Evolutionary conservation across 2,888 invertebrate genomes (phyloP).

Genomic region (Tetheella fluctuosa): DNA sequence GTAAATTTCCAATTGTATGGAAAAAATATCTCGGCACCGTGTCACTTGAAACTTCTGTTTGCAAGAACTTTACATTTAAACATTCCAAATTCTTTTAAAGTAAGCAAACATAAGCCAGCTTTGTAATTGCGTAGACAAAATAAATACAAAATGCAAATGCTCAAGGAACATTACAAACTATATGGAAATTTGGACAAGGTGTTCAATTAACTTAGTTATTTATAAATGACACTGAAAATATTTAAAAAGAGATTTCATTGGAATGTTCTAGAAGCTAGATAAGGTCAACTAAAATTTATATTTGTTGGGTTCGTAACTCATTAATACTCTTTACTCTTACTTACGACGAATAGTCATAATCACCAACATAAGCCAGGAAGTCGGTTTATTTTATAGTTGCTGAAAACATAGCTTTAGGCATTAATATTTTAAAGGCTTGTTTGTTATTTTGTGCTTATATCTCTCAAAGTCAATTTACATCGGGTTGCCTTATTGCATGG

Average conservation of each 20-base stretch:
- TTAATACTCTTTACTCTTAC: too few relatives aligned
- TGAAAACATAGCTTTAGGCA: not conserved
- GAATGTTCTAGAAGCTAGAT: not conserved
- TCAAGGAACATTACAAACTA: not conserved
- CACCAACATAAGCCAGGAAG: not conserved
- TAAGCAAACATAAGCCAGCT: constrained; percentile 3
- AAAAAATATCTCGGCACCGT: constrained; percentile 37
- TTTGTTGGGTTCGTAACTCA: not conserved
- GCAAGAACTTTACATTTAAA: not conserved
- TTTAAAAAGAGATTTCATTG: too few relatives aligned
- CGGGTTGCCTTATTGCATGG: constrained; percentile 1
- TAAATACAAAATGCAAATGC: not conserved
- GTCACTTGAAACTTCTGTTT: constrained; percentile 28
- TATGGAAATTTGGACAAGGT: not conserved
- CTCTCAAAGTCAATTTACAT: not conserved
- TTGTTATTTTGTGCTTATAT: not conserved
- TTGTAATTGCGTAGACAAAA: not conserved
- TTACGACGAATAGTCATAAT: not conserved
- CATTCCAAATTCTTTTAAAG: constrained; percentile 10
- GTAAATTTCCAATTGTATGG: constrained; percentile 50
- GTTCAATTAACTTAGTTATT: not conserved
- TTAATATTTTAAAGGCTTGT: not conserved
- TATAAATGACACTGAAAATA: not conserved
- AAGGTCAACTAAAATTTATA: not conserved
- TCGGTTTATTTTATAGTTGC: constrained; percentile 4